Evolutionary conservation across 2,113 vertebrate species (phyloP).

Genomic region (Odontophorus gujanensis): DNA sequence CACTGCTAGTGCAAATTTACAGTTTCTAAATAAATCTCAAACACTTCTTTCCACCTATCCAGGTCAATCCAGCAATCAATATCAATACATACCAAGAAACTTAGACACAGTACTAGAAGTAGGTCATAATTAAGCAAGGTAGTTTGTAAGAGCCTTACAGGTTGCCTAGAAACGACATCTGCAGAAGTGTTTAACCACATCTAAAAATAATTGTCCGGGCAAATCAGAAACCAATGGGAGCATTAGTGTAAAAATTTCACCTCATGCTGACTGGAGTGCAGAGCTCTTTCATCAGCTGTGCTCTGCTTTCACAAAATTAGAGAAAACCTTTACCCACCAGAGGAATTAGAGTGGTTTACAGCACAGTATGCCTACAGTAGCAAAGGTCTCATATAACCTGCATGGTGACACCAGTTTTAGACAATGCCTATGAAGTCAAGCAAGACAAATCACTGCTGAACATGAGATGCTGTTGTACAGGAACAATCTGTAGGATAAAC

Average conservation of each 20-base stretch:
- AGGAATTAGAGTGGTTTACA: not conserved
- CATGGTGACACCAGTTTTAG: not conserved
- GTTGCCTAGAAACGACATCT: slow-evolving; percentile 73
- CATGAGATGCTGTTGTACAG: not conserved
- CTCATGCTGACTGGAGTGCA: not conserved
- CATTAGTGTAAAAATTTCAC: not conserved
- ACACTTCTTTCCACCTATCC: not conserved
- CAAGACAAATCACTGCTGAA: not conserved
- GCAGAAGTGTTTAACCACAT: slow-evolving; percentile 55
- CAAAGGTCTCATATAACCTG: not conserved
- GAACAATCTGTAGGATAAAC: slow-evolving; percentile 3
- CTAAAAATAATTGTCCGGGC: slow-evolving; percentile 69
- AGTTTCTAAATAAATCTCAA: slow-evolving; percentile 1
- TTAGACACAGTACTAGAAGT: slow-evolving; percentile 46
- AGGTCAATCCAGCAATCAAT: slow-evolving; percentile 21
- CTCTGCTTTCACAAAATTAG: not conserved
- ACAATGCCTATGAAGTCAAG: not conserved
- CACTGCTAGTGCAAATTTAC: not conserved
- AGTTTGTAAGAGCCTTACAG: slow-evolving; percentile 23
- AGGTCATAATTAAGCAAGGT: slow-evolving; percentile 68
- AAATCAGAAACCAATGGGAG: not conserved
- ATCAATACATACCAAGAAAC: slow-evolving; percentile 8
- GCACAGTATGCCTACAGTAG: not conserved
- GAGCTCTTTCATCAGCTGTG: not conserved
- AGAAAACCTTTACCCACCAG: not conserved